phyloP scores from a whole-genome alignment of 2,113 vertebrate genomes.

The Formicarius rufipectus region DNA sequence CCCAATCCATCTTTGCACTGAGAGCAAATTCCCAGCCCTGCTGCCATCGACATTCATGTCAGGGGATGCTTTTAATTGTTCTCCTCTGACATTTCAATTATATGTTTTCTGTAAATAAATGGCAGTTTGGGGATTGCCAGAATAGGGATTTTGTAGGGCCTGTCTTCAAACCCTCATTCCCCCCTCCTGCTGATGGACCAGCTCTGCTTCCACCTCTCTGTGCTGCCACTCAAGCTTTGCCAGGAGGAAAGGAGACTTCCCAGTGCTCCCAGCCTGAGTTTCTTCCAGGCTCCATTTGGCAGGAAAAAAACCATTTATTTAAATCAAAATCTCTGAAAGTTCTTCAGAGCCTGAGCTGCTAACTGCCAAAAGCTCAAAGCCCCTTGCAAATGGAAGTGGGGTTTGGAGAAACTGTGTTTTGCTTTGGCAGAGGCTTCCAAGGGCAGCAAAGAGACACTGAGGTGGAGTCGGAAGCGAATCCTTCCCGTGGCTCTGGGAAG shows the following conservation, averaged over 20 bases:
- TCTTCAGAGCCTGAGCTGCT: not conserved
- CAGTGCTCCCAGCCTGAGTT: not conserved
- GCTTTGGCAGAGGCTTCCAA: not conserved
- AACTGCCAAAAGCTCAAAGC: not conserved
- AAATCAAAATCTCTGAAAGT: not conserved
- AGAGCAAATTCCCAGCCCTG: not conserved
- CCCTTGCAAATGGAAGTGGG: not conserved
- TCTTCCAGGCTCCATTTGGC: not conserved
- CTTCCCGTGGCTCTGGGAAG: not conserved
- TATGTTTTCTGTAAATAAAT: constrained; percentile 3
- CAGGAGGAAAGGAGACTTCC: accelerated
- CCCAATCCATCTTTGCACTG: not conserved
- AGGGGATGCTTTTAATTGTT: not conserved
- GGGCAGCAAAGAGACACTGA: not conserved
- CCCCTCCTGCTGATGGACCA: not conserved
- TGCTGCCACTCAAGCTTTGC: not conserved
- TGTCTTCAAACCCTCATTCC: not conserved
- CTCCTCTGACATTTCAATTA: not conserved
- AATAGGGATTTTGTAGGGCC: not conserved
- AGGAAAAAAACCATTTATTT: not conserved
- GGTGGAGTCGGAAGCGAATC: not conserved
- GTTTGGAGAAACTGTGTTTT: not conserved
- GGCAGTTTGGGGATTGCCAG: not conserved
- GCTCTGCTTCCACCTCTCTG: not conserved
- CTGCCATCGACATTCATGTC: not conserved